Percentiles rank a stretch among this genome's conserved stretches.
Conservation (phyloP, 1,140 invertebrate genomes). For the Brachionus paranguensis region DNA sequence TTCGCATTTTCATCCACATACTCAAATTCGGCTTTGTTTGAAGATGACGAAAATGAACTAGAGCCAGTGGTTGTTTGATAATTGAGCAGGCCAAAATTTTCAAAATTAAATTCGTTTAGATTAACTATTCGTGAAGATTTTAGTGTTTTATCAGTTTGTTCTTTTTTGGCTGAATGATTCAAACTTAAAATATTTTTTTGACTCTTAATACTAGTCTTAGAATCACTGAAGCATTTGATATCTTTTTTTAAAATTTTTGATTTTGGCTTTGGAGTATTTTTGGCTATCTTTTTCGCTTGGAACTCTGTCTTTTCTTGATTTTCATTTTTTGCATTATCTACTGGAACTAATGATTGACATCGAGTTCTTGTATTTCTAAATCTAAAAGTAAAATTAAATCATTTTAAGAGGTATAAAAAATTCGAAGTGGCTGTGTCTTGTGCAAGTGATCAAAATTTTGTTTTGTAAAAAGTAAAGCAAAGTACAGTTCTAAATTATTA, state of each 20-base stretch:
- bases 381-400: not conserved
- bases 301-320: not conserved
- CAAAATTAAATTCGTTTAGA: not conserved
- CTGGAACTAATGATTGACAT: not conserved
- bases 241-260: not conserved
- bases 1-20: not conserved
- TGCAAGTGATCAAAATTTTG: not conserved
- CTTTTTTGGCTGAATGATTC: not conserved
- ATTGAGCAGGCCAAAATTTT: not conserved
- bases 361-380: not conserved
- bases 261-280: not conserved
- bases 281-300: not conserved
- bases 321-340: not conserved
- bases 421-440: not conserved
- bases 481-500: too few relatives aligned
- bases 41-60: not conserved
- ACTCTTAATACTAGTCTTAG: not conserved
- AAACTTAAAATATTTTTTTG: not conserved
- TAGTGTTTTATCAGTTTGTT: not conserved
- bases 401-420: too few relatives aligned
- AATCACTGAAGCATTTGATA: not conserved
- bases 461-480: not conserved
- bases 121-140: not conserved
- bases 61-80: not conserved
- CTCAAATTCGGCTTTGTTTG: not conserved